Conservation (phyloP, 1,140 invertebrate species). For the Ectropis grisescens region DNA sequence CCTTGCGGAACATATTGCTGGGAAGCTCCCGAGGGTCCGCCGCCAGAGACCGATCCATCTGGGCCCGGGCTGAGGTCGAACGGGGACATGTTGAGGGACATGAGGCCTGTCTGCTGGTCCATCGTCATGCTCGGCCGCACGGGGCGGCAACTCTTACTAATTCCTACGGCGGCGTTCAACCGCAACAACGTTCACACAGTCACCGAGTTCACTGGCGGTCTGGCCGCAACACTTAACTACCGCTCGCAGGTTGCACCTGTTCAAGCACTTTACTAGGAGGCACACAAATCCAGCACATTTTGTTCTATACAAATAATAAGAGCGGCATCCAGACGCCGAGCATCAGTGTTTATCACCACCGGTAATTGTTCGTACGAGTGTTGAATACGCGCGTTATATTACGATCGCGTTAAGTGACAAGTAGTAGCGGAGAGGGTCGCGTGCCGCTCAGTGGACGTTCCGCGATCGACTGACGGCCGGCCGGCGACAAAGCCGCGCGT, state of each 20-base stretch:
- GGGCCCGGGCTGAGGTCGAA: constrained; percentile 81
- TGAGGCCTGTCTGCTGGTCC: constrained; percentile 82
- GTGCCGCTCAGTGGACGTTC: constrained; percentile 49
- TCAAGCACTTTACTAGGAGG: constrained; percentile 48
- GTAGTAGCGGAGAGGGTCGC: constrained; percentile 23
- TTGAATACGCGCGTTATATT: constrained; percentile 45
- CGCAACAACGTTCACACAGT: constrained; percentile 65
- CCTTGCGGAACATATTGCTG: constrained; percentile 64
- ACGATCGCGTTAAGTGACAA: constrained; percentile 39
- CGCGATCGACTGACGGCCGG: constrained; percentile 62
- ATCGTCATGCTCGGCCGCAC: constrained; percentile 70
- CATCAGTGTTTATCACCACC: constrained; percentile 22
- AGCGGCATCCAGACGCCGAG: constrained; percentile 18
- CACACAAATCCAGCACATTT: constrained; percentile 64
- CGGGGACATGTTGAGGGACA: constrained; percentile 88
- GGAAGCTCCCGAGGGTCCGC: constrained; percentile 48
- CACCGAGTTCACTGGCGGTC: constrained; percentile 66
- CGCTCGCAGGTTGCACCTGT: constrained; percentile 61
- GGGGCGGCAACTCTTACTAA: constrained; percentile 47
- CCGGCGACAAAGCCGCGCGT: constrained; percentile 53
- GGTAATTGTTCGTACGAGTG: constrained; percentile 27
- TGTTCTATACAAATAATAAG: constrained; percentile 24
- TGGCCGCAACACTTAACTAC: constrained; percentile 63
- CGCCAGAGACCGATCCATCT: constrained; percentile 72
- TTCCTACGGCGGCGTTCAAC: constrained; percentile 55